Conservation (phyloP, 2,113 vertebrate species). For the Corydoras maculifer region DNA sequence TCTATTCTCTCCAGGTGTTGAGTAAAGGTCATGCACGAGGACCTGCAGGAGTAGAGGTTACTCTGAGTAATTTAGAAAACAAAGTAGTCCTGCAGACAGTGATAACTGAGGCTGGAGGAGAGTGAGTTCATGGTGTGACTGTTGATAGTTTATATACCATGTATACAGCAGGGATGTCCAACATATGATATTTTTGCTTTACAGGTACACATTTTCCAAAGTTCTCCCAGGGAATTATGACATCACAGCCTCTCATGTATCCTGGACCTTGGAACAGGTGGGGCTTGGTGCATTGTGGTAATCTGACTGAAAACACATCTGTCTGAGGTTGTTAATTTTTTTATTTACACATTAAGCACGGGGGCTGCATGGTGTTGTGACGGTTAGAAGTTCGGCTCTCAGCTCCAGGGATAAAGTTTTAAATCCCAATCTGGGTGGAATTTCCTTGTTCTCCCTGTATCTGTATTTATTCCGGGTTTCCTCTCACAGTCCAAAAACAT, state of each 20-base stretch:
- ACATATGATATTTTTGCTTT: slow-evolving; percentile 23
- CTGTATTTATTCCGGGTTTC: too few relatives aligned
- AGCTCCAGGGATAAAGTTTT: too few relatives aligned
- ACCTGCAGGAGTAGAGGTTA: slow-evolving; percentile 84
- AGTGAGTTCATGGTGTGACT: slow-evolving; percentile 64
- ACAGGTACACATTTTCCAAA: slow-evolving; percentile 88
- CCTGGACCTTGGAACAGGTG: slow-evolving; percentile 89
- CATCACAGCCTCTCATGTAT: slow-evolving; percentile 84
- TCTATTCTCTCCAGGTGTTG: slow-evolving; percentile 69
- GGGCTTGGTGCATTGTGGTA: background rate
- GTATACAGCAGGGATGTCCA: background rate
- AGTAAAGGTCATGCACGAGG: slow-evolving; percentile 86
- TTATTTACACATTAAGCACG: too few relatives aligned
- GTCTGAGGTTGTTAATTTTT: too few relatives aligned
- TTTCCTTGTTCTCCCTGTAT: too few relatives aligned
- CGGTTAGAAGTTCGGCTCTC: too few relatives aligned
- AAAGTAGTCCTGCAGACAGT: slow-evolving; percentile 76
- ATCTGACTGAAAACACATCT: background rate
- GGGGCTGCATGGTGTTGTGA: too few relatives aligned
- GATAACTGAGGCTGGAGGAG: slow-evolving; percentile 80
- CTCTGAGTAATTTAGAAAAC: slow-evolving; percentile 69
- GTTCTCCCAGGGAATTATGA: slow-evolving; percentile 91
- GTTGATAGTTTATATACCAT: too few relatives aligned
- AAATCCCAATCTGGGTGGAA: too few relatives aligned
- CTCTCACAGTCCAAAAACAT: too few relatives aligned